Evolutionary conservation across 1,140 invertebrate genomes (phyloP).

Genomic region (Aphis gossypii): DNA sequence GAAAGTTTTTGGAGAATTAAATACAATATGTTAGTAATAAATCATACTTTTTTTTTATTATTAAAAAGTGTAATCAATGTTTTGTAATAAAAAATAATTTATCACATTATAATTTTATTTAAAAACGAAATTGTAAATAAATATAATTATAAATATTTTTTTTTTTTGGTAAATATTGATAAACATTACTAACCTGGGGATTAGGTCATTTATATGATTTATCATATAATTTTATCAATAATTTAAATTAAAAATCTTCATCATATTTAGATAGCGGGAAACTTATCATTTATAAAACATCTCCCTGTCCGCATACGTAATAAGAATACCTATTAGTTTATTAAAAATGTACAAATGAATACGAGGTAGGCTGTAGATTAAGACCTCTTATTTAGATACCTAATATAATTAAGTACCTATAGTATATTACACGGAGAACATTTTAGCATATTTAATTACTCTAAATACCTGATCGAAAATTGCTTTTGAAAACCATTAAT

Average conservation of each 20-base stretch:
- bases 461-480: background rate
- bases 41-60: background rate
- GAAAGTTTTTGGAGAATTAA: background rate
- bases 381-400: background rate
- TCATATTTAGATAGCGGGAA: too few relatives aligned
- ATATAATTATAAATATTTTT: background rate
- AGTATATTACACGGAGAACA: background rate
- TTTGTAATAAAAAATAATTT: background rate
- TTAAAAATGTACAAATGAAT: too few relatives aligned
- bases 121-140: background rate
- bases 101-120: background rate
- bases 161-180: background rate
- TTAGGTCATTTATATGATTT: background rate
- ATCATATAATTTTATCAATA: too few relatives aligned
- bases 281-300: too few relatives aligned
- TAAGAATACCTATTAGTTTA: too few relatives aligned
- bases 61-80: background rate
- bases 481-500: too few relatives aligned
- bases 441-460: background rate
- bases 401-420: background rate
- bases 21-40: conserved; percentile 9
- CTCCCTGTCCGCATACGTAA: too few relatives aligned
- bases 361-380: too few relatives aligned
- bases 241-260: too few relatives aligned
- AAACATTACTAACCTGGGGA: background rate